phyloP scores from a whole-genome alignment of 1,140 invertebrate genomes.

The Drosophila ohnishii region DNA sequence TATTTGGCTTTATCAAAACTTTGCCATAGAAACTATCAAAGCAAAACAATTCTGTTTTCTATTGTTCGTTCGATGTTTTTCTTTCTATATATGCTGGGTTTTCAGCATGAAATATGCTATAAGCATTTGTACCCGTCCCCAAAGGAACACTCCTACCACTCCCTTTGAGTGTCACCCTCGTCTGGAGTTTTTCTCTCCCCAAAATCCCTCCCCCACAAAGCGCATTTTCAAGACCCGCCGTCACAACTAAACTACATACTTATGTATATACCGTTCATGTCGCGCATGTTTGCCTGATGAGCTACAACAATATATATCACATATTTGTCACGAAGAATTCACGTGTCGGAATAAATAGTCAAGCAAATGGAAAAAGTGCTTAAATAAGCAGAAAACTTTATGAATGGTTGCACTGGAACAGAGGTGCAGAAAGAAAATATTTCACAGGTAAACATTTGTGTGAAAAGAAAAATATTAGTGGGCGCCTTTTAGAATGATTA shows the following conservation, averaged over 20 bases:
- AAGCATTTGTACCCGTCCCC: slow-evolving; percentile 24
- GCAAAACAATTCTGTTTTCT: slow-evolving; percentile 25
- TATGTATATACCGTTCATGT: slow-evolving; percentile 11
- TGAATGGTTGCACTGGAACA: slow-evolving; percentile 21
- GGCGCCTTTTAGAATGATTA: background rate
- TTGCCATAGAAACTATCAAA: slow-evolving; percentile 32
- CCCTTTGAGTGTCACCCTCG: background rate
- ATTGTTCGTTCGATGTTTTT: slow-evolving; percentile 17
- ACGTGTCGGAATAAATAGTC: slow-evolving; percentile 44
- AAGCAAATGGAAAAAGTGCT: slow-evolving; percentile 13
- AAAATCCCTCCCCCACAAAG: slow-evolving; percentile 8
- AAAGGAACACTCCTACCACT: slow-evolving; percentile 3
- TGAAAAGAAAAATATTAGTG: background rate
- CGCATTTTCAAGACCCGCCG: slow-evolving; percentile 1
- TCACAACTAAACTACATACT: slow-evolving; percentile 11
- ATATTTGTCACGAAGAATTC: slow-evolving; percentile 45
- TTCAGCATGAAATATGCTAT: slow-evolving; percentile 29
- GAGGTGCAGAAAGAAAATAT: slow-evolving; percentile 18
- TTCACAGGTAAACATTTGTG: background rate
- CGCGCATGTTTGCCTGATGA: slow-evolving; percentile 41
- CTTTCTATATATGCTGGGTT: background rate
- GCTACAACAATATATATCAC: slow-evolving; percentile 40
- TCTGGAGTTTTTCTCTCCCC: slow-evolving; percentile 7
- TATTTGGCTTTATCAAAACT: slow-evolving; percentile 13
- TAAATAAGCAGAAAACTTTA: slow-evolving; percentile 32